These are phyloP conservation scores for Brachionus koreanus DNA, from an alignment of 1,140 invertebrate genomes.

Conservation along the genomic window DNA sequence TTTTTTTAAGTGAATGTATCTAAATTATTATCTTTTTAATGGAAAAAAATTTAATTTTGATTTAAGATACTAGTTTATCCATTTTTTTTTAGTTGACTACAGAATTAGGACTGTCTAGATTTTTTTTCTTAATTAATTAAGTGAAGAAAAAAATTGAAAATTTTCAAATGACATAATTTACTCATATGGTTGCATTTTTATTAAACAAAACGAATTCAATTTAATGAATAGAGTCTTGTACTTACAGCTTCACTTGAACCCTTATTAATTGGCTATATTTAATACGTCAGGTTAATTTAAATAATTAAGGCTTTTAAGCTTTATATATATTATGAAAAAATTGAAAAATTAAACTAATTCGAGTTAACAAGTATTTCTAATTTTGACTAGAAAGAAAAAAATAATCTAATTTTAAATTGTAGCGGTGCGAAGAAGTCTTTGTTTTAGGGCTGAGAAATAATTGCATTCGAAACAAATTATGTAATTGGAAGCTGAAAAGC, in stretches of 20 bases:
- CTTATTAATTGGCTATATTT: not conserved
- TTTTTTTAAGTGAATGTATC: too few species aligned
- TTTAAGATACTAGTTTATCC: too few species aligned
- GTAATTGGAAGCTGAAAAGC: not conserved
- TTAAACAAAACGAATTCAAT: too few species aligned
- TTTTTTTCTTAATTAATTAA: not conserved
- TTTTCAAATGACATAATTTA: not conserved
- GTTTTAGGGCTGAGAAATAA: not conserved
- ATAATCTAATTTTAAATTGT: not conserved
- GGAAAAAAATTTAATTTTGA: too few species aligned
- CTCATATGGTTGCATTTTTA: not conserved
- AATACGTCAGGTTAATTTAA: not conserved
- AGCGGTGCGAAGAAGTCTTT: not conserved
- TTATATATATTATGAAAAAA: not conserved
- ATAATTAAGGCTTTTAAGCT: not conserved
- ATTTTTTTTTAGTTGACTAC: too few species aligned
- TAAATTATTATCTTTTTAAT: too few species aligned
- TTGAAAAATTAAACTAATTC: conserved; percentile 1
- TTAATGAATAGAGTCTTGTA: too few species aligned
- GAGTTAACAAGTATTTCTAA: not conserved
- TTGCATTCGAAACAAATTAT: conserved; percentile 2
- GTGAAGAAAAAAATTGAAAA: not conserved
- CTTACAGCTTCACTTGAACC: not conserved
- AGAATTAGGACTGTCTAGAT: too few species aligned
- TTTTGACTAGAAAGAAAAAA: not conserved